These are phyloP conservation scores for Gallinago media DNA, from an alignment of 2,113 vertebrate species.

Conservation along the genomic window DNA sequence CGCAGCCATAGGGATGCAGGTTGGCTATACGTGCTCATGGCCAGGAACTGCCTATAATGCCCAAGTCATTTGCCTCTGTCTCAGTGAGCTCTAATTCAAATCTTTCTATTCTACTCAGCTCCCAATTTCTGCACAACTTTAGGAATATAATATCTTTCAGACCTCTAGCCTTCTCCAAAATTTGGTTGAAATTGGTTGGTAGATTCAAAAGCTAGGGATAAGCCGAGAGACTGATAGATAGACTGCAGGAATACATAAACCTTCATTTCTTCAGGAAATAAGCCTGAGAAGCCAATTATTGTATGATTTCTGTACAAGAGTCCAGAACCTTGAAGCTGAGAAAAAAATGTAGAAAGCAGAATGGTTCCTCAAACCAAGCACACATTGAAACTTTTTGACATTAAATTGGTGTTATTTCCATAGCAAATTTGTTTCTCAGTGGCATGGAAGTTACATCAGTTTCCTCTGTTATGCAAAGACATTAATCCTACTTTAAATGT, in stretches of 20 bases:
- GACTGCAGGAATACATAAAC: neutral
- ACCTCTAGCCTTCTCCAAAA: neutral
- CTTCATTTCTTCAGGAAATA: neutral
- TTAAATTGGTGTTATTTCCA: slow-evolving; percentile 21
- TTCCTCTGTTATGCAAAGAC: neutral
- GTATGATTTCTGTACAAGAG: neutral
- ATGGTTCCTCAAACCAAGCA: neutral
- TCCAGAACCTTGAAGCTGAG: neutral
- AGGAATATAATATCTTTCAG: neutral
- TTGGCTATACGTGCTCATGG: neutral
- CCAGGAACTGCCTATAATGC: neutral
- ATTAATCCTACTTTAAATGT: slow-evolving; percentile 54
- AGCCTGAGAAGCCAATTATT: slow-evolving; percentile 5
- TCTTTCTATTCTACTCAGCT: slow-evolving; percentile 20
- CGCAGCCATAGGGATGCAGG: neutral
- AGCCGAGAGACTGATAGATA: neutral
- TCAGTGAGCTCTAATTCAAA: neutral
- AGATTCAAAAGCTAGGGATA: neutral
- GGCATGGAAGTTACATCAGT: neutral
- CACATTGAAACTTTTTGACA: neutral
- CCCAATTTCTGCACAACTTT: neutral
- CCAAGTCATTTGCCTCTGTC: neutral
- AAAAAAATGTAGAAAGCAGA: neutral
- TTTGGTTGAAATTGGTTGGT: slow-evolving; percentile 2
- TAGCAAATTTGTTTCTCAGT: neutral